Conservation (phyloP, 1,140 invertebrate genomes). For the Eriocheir sinensis region DNA sequence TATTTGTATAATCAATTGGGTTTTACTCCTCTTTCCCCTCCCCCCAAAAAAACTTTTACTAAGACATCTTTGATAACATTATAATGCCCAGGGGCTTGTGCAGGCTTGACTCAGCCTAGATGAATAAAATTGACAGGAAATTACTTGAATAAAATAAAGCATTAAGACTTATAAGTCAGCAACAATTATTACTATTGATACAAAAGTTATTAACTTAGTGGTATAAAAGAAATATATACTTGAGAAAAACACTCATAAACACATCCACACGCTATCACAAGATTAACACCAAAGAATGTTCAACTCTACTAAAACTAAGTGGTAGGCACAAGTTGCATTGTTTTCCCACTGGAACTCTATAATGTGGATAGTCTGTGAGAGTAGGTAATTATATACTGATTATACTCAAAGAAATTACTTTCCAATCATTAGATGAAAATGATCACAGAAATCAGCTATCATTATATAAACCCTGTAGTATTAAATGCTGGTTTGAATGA, state of each 20-base stretch:
- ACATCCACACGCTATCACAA: constrained; percentile 72
- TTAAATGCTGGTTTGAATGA: background rate
- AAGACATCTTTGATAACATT: background rate
- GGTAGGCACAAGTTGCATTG: constrained; percentile 72
- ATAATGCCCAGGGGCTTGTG: background rate
- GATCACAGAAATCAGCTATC: background rate
- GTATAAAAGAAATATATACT: background rate
- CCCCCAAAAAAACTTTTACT: background rate
- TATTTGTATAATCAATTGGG: background rate
- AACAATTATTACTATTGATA: background rate
- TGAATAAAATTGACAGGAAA: background rate
- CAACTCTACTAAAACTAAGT: constrained; percentile 64
- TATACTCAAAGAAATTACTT: constrained; percentile 29
- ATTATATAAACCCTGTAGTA: constrained; percentile 39
- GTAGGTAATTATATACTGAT: background rate
- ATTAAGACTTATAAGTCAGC: background rate
- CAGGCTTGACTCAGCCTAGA: background rate
- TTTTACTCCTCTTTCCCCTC: too few relatives aligned
- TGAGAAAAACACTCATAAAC: constrained; percentile 42
- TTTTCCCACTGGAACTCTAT: constrained; percentile 46
- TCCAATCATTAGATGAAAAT: background rate
- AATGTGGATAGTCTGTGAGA: background rate
- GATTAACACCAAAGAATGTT: constrained; percentile 49
- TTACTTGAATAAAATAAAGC: background rate
- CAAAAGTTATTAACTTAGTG: constrained; percentile 19